These are phyloP conservation scores for Willowsia nigromaculata DNA, from an alignment of 2,888 invertebrate genomes.

Conservation along the genomic window DNA sequence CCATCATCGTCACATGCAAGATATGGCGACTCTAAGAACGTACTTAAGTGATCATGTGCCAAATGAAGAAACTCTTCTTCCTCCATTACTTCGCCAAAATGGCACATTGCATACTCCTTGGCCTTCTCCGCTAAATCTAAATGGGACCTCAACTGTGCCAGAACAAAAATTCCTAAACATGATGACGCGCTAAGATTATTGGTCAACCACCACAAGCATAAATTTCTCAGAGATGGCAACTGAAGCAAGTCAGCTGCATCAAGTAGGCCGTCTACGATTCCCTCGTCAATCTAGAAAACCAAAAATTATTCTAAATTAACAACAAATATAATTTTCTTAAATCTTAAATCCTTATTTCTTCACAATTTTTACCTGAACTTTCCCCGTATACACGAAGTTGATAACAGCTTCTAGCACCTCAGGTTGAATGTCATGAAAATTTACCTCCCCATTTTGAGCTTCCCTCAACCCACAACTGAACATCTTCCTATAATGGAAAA, in stretches of 20 bases:
- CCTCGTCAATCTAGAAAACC: constrained; percentile 78
- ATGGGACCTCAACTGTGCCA: constrained; percentile 78
- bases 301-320: background rate
- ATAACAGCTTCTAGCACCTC: constrained; percentile 78
- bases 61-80: constrained; percentile 79
- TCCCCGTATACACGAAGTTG: constrained; percentile 79
- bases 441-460: constrained; percentile 78
- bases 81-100: constrained; percentile 79
- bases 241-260: constrained; percentile 79
- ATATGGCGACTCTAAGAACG: constrained; percentile 78
- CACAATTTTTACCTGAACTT: constrained; percentile 77
- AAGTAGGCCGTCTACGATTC: constrained; percentile 79
- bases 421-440: constrained; percentile 78
- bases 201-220: constrained; percentile 79
- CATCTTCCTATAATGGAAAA: constrained; percentile 78
- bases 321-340: background rate
- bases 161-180: constrained; percentile 79
- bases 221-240: constrained; percentile 78
- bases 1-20: constrained; percentile 79
- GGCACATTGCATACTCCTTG: constrained; percentile 78
- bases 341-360: background rate
- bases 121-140: constrained; percentile 79
- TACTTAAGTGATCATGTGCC: constrained; percentile 76
- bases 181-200: constrained; percentile 78
- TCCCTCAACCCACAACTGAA: constrained; percentile 79